Percentiles rank a stretch among this genome's conserved stretches.
These are phyloP conservation scores for Anastrepha obliqua DNA, from an alignment of 1,140 invertebrate species.

Conservation along the genomic window DNA sequence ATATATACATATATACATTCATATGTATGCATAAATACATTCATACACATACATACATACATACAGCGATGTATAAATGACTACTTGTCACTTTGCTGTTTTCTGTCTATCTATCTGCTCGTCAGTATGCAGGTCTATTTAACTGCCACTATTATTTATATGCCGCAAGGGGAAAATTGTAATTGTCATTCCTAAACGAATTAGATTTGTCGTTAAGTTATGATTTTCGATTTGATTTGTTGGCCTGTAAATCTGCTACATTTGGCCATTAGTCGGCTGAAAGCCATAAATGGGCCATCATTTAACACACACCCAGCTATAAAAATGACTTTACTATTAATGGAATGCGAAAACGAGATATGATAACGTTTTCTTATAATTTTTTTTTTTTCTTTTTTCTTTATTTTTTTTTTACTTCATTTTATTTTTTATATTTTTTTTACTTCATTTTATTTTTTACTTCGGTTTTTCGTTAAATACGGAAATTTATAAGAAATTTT, in stretches of 20 bases:
- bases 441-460: too few relatives aligned
- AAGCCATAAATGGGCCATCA: slow-evolving; percentile 7
- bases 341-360: too few relatives aligned
- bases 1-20: too few relatives aligned
- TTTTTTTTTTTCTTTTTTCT: too few relatives aligned
- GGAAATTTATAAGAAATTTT: too few relatives aligned
- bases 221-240: slow-evolving; percentile 44
- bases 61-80: not conserved
- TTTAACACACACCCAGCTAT: slow-evolving; percentile 28
- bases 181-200: slow-evolving; percentile 20
- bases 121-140: not conserved
- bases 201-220: slow-evolving; percentile 43
- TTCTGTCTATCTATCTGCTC: not conserved
- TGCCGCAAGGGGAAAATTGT: not conserved
- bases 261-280: slow-evolving; percentile 11
- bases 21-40: not conserved
- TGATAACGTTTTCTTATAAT: too few relatives aligned
- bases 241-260: slow-evolving; percentile 19
- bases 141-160: not conserved
- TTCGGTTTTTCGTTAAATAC: too few relatives aligned
- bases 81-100: not conserved
- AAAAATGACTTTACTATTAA: not conserved
- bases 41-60: not conserved
- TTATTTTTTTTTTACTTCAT: too few relatives aligned
- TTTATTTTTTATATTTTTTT: too few relatives aligned